phyloP scores from a whole-genome alignment of 2,113 vertebrate genomes.

The Cettia cetti region DNA sequence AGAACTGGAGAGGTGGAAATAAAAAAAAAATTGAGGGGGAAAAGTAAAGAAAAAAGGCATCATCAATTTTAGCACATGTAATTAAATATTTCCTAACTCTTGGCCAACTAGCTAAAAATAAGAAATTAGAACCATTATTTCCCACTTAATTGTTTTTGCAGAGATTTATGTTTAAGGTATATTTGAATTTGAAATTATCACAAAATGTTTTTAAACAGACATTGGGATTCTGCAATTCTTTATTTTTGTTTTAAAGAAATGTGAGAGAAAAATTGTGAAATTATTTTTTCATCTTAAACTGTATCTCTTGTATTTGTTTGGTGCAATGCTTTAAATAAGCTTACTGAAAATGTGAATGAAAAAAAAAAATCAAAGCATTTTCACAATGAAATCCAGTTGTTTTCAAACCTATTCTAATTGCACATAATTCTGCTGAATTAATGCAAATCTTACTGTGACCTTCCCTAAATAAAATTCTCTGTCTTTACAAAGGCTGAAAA shows the following conservation, averaged over 20 bases:
- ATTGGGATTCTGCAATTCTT: background rate
- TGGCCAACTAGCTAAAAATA: background rate
- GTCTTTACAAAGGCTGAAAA: background rate
- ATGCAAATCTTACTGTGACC: background rate
- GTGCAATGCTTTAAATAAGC: background rate
- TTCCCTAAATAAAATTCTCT: background rate
- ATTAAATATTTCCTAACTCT: background rate
- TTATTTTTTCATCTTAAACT: background rate
- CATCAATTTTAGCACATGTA: background rate
- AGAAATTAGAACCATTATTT: background rate
- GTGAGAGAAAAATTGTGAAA: background rate
- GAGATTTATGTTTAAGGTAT: background rate
- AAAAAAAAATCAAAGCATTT: background rate
- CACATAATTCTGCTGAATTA: background rate
- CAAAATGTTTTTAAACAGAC: background rate
- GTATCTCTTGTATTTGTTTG: background rate
- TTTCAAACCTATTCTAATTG: slow-evolving; percentile 1
- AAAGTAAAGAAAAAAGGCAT: background rate
- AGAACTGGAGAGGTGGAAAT: background rate
- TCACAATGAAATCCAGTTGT: background rate
- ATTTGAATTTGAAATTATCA: background rate
- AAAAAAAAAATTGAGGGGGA: background rate
- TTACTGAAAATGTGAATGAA: background rate
- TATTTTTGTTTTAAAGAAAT: background rate
- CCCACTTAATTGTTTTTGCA: background rate